Conservation (phyloP, 2,888 invertebrate species). For the Tricholauxania praeusta region DNA sequence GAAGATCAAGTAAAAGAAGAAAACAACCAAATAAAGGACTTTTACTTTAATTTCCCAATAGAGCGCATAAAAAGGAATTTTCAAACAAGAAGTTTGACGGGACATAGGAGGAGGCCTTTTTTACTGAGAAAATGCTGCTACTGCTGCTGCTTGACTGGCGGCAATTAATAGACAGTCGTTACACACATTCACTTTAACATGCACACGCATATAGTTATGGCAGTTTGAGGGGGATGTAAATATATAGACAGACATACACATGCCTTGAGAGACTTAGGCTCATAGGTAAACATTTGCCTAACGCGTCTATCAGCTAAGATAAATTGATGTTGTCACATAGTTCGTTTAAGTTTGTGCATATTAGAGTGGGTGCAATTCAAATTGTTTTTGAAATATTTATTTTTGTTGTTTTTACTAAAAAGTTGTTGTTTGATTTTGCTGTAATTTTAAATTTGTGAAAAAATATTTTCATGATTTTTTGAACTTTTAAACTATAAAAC, state of each 20-base stretch:
- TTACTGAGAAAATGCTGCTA: not conserved
- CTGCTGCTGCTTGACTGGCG: conserved; percentile 4
- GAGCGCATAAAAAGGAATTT: conserved; percentile 44
- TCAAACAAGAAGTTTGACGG: conserved; percentile 1
- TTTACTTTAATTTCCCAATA: conserved; percentile 51
- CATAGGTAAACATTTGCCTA: no score
- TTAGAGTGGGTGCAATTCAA: no score
- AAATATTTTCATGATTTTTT: no score
- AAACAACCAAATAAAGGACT: conserved; percentile 19
- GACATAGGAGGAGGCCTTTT: not conserved
- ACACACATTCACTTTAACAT: conserved; percentile 2
- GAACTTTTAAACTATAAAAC: no score
- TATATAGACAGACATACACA: conserved; percentile 15
- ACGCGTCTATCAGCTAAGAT: no score
- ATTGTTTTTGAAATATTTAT: no score
- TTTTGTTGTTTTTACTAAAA: no score
- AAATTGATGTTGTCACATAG: no score
- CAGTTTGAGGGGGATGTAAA: not conserved
- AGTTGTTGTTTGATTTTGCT: no score
- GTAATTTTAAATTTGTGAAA: no score
- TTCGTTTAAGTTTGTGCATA: no score
- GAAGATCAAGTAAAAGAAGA: no score
- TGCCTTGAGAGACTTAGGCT: not conserved
- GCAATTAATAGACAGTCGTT: conserved; percentile 17
- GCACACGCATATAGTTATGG: not conserved